Base-by-base conservation (phyloP, 1,140 invertebrate genomes). In the Telenomus remus region DNA sequence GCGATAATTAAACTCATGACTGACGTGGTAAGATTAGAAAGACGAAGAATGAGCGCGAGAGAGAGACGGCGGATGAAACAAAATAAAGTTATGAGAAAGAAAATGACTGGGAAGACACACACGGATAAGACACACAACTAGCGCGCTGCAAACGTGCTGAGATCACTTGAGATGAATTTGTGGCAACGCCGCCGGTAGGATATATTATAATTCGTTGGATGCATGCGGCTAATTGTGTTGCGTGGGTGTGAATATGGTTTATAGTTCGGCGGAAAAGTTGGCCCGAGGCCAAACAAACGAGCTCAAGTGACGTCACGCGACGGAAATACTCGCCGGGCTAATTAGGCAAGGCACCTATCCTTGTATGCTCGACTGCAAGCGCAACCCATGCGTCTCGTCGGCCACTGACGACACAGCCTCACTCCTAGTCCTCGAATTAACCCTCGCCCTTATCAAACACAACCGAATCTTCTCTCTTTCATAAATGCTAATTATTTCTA, bases 171-270 rank as follows among this genome's bases (percentile, higher is more conserved):
- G 66, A 74, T 66, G 77, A 80, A 79, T 76, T 59, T 73, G 76
- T 71, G 80, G 76, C 70, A 64, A 72, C 70, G 74, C 69, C 79
- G 77, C 71, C 68, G 57, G 61, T 72, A 66, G 77, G 53, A 72
- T 78, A 80, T 83, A 84, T 84, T 84, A 84, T 85, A 85, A 84
- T 84, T 84, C 78, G 71, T 75, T 70, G 77, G 79, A 78, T 82
- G 79, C 76, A 75, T 78, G 78, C 81, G 80, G 85, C 84, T 87
- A 86, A 86, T 86, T 86, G 84, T 86, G 83, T 85, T 82, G 85
- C 85, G 86, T 87, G 86, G 86, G 86, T 86, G 86, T 81, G 85
- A 87, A 87, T 86, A 86, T 86, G 83, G 84, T 86, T 87, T 87
- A 86, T 86, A 86, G 86, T 87, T 86, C 81, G 84, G 84, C 78